Conservation (phyloP, 2,113 vertebrate species). For the Fregata magnificens region DNA sequence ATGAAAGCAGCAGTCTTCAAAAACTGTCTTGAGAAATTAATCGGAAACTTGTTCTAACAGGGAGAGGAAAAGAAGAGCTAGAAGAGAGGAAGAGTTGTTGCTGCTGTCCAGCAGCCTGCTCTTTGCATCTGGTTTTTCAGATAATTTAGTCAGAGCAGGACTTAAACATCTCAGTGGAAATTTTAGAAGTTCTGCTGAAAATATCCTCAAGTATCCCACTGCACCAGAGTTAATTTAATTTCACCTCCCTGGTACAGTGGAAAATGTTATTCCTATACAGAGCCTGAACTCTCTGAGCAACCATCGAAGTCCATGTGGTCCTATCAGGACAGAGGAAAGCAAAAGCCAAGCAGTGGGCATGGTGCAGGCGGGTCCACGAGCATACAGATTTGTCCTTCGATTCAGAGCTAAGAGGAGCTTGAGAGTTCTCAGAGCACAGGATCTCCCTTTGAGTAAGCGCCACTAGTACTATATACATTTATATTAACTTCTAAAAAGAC, state of each 20-base stretch:
- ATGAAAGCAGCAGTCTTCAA: not conserved
- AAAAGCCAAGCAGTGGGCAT: not conserved
- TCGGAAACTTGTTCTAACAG: not conserved
- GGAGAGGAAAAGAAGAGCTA: not conserved
- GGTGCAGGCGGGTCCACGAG: not conserved
- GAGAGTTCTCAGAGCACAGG: not conserved
- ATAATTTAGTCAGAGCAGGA: not conserved
- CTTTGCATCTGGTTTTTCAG: not conserved
- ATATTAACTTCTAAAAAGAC: not conserved
- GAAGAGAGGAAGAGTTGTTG: not conserved
- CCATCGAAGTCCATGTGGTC: not conserved
- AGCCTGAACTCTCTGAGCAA: not conserved
- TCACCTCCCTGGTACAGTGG: not conserved
- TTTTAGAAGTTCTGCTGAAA: not conserved
- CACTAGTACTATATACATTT: not conserved
- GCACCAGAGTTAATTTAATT: not conserved
- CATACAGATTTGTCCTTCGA: fast-evolving
- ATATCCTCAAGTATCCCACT: not conserved
- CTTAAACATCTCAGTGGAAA: not conserved
- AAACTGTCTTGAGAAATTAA: not conserved
- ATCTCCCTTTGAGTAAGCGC: not conserved
- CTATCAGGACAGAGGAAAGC: not conserved
- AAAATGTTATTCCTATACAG: not conserved
- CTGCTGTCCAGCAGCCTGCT: not conserved
- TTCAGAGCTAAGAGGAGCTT: not conserved